Evolutionary conservation across 2,888 invertebrate species (phyloP), one percentile per base, ranked within the genome.

Genomic region (Chorisops tibialis): DNA sequence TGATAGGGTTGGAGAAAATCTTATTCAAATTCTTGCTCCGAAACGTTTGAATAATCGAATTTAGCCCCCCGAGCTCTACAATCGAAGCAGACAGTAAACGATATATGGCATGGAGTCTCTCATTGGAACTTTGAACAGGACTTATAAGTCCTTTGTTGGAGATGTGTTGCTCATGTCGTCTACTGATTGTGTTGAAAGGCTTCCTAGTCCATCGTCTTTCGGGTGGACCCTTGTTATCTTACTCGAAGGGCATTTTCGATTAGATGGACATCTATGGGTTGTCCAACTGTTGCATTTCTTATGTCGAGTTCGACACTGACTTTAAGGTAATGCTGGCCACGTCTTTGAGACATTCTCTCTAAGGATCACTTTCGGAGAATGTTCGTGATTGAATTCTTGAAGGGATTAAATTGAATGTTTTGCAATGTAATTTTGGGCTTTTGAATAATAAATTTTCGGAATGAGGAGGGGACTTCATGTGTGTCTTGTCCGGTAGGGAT

Each of bases 221-320:
- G 45, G 43, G 30, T 56, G 22, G 45, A 56, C 56, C 56, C 56
- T 56, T 56, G 56, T 56, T 56, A 56, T 56, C 45, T 56, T 45
- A 24, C 18, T 45, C 56, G 56, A 56, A 56, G 56, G 56, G 56
- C 18, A 43, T 56, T 56, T 45, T 45, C 56, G 56, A 56, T 56
- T 56, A 45, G 30, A 45, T 11, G 19, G 43, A 56, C 56, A 52
- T 18, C n/a, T n/a, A n/a, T n/a, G n/a, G n/a, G n/a, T n/a, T n/a
- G 51, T 19, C 43, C 56, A 56, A 56, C 56, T 56, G 56, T 56
- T 56, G 56, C 56, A 24, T 45, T 56, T 56, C 56, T 39, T 35
- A 30, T 30, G n/a, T n/a, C n/a, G n/a, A n/a, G n/a, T n/a, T n/a
- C n/a, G n/a, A n/a, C n/a, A n/a, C n/a, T n/a, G n/a, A n/a, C n/a